Evolutionary conservation across 1,140 invertebrate genomes (phyloP), one percentile per base, ranked within the genome.

Genomic region (Bombus waltoni): DNA sequence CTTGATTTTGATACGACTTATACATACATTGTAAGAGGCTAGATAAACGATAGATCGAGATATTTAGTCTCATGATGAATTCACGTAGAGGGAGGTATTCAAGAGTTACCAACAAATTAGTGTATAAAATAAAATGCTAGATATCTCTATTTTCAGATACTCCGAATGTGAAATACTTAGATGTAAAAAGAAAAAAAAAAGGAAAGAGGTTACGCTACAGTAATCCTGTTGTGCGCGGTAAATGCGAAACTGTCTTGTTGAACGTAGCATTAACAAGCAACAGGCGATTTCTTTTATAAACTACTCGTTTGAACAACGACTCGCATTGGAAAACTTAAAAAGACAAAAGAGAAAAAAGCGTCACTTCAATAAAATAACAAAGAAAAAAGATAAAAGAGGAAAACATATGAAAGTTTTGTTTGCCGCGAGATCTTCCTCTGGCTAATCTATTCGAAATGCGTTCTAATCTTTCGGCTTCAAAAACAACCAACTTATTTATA

Each of bases 1-100:
- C 47, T 93, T 93, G 90, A 90, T 90, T 94, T 94, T 93, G 85
- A 94, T 93, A 94, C 83, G 84, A 92, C 87, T 89, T 93, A 92
- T 93, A 92, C 83, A 87, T 82, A 70, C 65, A 35, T 53, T 88
- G 47, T 84, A 88, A 90, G 71, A 32, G 59, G 65, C 70, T 81
- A 86, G 80, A 81, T 80, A 84, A 78, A 87, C 38, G 73, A 77
- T 72, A 86, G 74, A 73, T 62, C 8, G 40, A 87, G 40, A 73
- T 88, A 35, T 80, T 78, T 87, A 79, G 53, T 70, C 74, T 87
- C 40, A 32, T n/a, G 62, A 77, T 53, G 77, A 85, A 53, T 89
- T 89, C 65, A 78, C 1, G 66, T 83, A 65, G 84, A 81, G 62
- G 40, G 57, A 87, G 80, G 38, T 80, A 72, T 80, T 75, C 42